Conservation (phyloP, 2,888 invertebrate species). For the Frankliniella fusca region DNA sequence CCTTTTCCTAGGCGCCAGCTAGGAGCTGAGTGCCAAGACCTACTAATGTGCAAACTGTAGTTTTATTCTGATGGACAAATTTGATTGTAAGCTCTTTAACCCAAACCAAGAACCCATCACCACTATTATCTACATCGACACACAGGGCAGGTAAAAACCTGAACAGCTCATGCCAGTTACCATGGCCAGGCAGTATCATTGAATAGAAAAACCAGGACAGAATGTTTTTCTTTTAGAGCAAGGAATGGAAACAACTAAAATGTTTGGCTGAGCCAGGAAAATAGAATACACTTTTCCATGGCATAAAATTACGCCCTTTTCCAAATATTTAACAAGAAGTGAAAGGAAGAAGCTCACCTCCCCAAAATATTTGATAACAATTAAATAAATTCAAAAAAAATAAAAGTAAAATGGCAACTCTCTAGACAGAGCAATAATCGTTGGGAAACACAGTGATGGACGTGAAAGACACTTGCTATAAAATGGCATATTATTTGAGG, state of each 20-base stretch:
- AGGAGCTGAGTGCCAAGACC: not conserved
- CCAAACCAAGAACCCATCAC: slow-evolving; percentile 20
- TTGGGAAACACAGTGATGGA: no score
- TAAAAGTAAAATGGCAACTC: no score
- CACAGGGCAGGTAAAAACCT: slow-evolving; percentile 3
- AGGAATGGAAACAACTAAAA: not conserved
- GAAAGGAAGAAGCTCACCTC: no score
- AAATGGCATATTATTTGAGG: not conserved
- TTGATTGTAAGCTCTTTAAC: slow-evolving; percentile 1
- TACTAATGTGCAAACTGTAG: not conserved
- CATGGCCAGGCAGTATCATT: not conserved
- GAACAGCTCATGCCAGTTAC: slow-evolving; percentile 19
- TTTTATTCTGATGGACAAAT: not conserved
- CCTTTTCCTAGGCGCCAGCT: not conserved
- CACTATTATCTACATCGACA: slow-evolving; percentile 16
- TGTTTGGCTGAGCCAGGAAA: no score
- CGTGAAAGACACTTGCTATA: no score
- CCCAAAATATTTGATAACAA: no score
- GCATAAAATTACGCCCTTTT: no score
- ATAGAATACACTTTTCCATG: no score
- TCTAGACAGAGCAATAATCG: no score
- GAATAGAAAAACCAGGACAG: not conserved
- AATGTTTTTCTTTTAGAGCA: not conserved
- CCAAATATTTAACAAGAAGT: no score
- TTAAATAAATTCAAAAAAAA: no score